Percentiles rank a stretch among this genome's conserved stretches.
Conservation (phyloP, 2,113 vertebrate species). For the Tringa solitaria region DNA sequence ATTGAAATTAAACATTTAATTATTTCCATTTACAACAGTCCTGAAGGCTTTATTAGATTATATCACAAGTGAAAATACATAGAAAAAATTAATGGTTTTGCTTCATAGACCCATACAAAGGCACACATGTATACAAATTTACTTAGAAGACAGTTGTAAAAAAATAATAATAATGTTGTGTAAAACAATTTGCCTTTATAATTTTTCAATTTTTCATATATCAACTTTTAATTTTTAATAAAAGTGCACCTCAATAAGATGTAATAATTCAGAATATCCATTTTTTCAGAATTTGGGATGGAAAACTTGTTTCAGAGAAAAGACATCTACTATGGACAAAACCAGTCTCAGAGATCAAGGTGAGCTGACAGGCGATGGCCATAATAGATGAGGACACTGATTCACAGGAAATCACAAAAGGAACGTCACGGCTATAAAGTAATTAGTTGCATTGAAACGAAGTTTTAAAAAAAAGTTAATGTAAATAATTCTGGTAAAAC, state of each 20-base stretch:
- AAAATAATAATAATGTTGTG: too few relatives aligned
- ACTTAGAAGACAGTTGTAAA: background rate
- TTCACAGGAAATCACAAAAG: background rate
- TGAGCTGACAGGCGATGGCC: background rate
- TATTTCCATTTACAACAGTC: background rate
- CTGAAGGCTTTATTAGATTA: background rate
- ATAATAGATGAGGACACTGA: background rate
- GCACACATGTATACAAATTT: background rate
- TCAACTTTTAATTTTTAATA: background rate
- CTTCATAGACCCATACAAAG: background rate
- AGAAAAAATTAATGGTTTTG: background rate
- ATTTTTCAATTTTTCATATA: background rate
- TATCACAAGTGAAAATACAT: background rate
- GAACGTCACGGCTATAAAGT: too few relatives aligned
- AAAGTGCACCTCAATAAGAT: background rate
- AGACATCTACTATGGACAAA: background rate
- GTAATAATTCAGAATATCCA: background rate
- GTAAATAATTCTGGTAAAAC: background rate
- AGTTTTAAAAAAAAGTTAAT: background rate
- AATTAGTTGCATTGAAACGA: background rate
- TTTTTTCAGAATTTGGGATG: background rate
- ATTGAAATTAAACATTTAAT: background rate
- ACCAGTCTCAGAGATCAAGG: background rate
- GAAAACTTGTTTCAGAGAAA: background rate
- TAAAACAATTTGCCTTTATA: background rate